Conservation (phyloP, 92 coral and sea anemone species). For the Porites divaricata region DNA sequence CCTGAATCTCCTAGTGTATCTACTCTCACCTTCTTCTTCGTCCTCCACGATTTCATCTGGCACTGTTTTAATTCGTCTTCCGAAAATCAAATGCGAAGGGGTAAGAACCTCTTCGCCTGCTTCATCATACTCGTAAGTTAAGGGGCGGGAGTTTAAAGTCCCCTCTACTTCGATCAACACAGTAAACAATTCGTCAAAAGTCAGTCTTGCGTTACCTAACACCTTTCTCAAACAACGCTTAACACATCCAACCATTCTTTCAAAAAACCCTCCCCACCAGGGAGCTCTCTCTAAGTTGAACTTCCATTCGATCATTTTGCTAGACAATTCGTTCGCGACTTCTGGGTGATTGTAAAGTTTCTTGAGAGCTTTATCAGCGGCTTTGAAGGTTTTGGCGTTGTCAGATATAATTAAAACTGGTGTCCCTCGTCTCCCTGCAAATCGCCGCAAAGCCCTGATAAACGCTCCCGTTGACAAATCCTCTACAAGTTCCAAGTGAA, state of each 20-base stretch:
- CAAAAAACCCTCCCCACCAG: slow-evolving; percentile 61
- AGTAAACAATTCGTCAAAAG: slow-evolving; percentile 52
- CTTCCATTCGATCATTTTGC: slow-evolving; percentile 35
- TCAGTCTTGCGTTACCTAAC: slow-evolving; percentile 53
- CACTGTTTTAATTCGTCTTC: slow-evolving; percentile 26
- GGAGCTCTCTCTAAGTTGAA: slow-evolving; percentile 51
- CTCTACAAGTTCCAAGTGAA: slow-evolving; percentile 37
- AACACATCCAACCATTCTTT: slow-evolving; percentile 38
- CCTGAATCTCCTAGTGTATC: slow-evolving; percentile 22
- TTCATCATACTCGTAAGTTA: slow-evolving; percentile 48
- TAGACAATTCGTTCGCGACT: slow-evolving; percentile 7
- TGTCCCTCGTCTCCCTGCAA: slow-evolving; percentile 40
- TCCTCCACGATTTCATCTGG: slow-evolving; percentile 30
- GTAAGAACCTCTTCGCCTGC: too few relatives aligned
- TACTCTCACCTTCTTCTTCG: slow-evolving; percentile 11
- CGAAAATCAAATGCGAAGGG: slow-evolving; percentile 47
- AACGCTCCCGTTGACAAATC: slow-evolving; percentile 37
- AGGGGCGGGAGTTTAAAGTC: slow-evolving; percentile 60
- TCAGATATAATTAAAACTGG: slow-evolving; percentile 42
- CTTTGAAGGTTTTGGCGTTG: slow-evolving; percentile 47
- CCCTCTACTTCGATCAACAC: slow-evolving; percentile 62
- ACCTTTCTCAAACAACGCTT: slow-evolving; percentile 42
- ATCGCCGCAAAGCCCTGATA: slow-evolving; percentile 16
- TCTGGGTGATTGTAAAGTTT: slow-evolving; percentile 29
- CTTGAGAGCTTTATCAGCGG: slow-evolving; percentile 19